A percentile compares a stretch with the other conserved stretches of the same genome.
These are phyloP conservation scores for Antheraea yamamai DNA, from an alignment of 2,888 invertebrate genomes.

Conservation along the genomic window DNA sequence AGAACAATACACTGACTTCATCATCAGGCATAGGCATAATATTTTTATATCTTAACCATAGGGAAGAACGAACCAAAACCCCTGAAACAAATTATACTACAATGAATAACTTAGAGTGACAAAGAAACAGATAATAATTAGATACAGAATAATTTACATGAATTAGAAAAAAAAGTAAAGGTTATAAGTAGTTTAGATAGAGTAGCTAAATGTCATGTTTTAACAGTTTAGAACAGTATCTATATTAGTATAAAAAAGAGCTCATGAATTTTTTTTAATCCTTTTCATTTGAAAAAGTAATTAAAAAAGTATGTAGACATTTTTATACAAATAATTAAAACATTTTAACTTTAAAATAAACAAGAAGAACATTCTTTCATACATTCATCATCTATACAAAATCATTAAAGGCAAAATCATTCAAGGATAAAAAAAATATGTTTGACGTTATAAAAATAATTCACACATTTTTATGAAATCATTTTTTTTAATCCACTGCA, in stretches of 20 bases:
- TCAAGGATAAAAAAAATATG: too few relatives aligned
- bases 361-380: too few relatives aligned
- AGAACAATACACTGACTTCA: conserved; percentile 86
- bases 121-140: background rate
- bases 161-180: background rate
- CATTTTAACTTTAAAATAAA: too few relatives aligned
- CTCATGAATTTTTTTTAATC: too few relatives aligned
- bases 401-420: too few relatives aligned
- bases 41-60: conserved; percentile 86
- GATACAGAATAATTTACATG: background rate
- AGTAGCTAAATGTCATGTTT: background rate
- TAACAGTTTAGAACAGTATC: background rate
- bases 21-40: conserved; percentile 86
- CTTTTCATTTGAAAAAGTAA: too few relatives aligned
- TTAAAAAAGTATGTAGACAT: too few relatives aligned
- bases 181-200: background rate
- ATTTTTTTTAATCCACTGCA: background rate
- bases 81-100: conserved; percentile 65
- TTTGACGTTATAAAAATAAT: too few relatives aligned
- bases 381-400: too few relatives aligned
- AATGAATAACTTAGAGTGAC: background rate
- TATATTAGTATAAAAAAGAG: too few relatives aligned
- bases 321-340: too few relatives aligned
- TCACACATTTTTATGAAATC: too few relatives aligned
- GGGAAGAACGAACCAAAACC: conserved; percentile 85